Base-by-base conservation (phyloP, 2,113 vertebrate genomes). In the Erinaceus europaeus region DNA sequence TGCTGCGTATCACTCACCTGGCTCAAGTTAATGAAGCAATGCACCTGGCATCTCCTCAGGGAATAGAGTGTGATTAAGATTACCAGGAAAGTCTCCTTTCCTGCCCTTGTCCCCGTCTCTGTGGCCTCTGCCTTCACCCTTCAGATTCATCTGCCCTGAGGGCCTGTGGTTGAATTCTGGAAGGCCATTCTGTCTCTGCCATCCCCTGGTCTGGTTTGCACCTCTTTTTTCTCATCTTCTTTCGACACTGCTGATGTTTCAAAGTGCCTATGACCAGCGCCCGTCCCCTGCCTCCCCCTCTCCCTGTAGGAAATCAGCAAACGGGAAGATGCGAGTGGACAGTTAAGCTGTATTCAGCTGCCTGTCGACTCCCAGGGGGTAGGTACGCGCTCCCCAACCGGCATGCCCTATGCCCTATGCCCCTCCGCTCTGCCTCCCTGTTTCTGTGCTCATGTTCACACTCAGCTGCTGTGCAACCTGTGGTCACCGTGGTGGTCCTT, bases 271-370 rank as follows among this genome's bases (percentile, higher is more conserved):
- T 94, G 94, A 96, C 94, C 85, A 94, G 94, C 34, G 12, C 92
- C 95, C 93, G 81, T 93, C 95, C 90, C 95, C 88, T 84, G 50
- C 92, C 93, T 95, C 94, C 95, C 97, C 14, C 97, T 97, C 98
- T 98, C 97, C 97, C 95, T 97, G 96, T 97, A 99, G 99, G 99
- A 99, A 98, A 97, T 99, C 95, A 75, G 97, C 98, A 99, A 99
- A 97, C 97, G 97, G 97, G 99, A 99, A 97, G 99, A 99, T 34
- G 97, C 98, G 97, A 98, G 98, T 98, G 98, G 97, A 97, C 98
- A 98, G 98, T 98, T 98, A 97, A 99, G 98, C 97, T 98, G 98
- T 97, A 98, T 99, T 98, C 99, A 99, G 98, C 98, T 99, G 97
- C 98, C 99, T 98, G 97, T 99, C 98, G 98, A 99, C 97, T 98